phyloP scores from a whole-genome alignment of 2,888 invertebrate genomes.

The Ypsolopha sequella region DNA sequence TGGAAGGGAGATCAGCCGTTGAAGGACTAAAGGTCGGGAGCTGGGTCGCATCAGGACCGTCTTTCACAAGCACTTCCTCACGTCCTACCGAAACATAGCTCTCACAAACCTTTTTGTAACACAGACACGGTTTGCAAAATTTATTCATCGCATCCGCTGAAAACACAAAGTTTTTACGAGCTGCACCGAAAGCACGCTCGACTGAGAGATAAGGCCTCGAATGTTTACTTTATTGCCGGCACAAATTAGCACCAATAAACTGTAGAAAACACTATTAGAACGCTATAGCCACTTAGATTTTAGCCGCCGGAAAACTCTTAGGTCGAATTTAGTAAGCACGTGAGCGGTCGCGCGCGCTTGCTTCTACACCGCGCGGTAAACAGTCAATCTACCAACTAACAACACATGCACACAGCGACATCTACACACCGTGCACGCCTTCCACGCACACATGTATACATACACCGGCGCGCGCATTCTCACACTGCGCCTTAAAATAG shows the following conservation, averaged over 20 bases:
- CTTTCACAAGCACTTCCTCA: slow-evolving; percentile 58
- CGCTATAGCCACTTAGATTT: slow-evolving; percentile 33
- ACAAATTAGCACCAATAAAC: slow-evolving; percentile 53
- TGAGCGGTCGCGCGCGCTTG: slow-evolving; percentile 76
- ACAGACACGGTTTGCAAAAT: slow-evolving; percentile 67
- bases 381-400: slow-evolving; percentile 55
- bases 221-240: slow-evolving; percentile 40
- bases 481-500: slow-evolving; percentile 46
- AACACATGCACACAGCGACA: slow-evolving; percentile 48
- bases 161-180: slow-evolving; percentile 58
- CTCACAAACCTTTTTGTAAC: slow-evolving; percentile 64
- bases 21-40: slow-evolving; percentile 32
- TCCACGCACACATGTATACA: slow-evolving; percentile 28
- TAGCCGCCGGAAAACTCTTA: slow-evolving; percentile 50
- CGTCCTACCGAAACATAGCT: slow-evolving; percentile 63
- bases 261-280: slow-evolving; percentile 40
- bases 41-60: slow-evolving; percentile 42
- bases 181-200: slow-evolving; percentile 45
- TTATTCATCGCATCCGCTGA: slow-evolving; percentile 70
- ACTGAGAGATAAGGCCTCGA: slow-evolving; percentile 18
- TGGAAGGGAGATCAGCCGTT: slow-evolving; percentile 29
- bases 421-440: slow-evolving; percentile 13
- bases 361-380: slow-evolving; percentile 67
- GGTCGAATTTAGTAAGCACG: slow-evolving; percentile 38
- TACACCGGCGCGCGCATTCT: slow-evolving; percentile 47